These are phyloP conservation scores for Tachypleus tridentatus DNA, from an alignment of 1,140 invertebrate genomes.

Conservation along the genomic window DNA sequence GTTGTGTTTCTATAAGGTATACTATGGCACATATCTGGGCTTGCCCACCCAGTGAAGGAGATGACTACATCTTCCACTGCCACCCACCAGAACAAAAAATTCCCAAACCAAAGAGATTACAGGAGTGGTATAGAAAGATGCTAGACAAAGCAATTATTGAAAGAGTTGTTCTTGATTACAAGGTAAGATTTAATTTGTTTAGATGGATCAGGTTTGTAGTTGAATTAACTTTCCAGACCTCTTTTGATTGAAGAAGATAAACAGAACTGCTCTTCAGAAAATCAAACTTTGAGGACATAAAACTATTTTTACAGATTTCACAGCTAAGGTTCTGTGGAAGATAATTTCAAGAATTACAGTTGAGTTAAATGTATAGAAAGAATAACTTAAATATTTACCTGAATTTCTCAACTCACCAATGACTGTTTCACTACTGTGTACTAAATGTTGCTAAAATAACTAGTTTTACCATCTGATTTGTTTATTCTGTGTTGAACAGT, in stretches of 20 bases:
- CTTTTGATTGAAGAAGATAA: neutral
- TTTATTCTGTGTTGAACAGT: too few relatives aligned
- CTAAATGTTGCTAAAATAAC: too few relatives aligned
- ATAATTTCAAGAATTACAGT: too few relatives aligned
- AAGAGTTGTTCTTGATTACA: conserved; percentile 95
- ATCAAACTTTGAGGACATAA: too few relatives aligned
- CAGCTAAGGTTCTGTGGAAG: too few relatives aligned
- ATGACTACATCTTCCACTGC: conserved; percentile 99
- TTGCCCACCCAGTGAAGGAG: conserved; percentile 97
- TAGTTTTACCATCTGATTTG: too few relatives aligned
- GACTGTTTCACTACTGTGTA: too few relatives aligned
- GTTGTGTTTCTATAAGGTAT: conserved; percentile 54
- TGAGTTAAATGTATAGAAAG: too few relatives aligned
- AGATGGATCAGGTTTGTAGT: neutral
- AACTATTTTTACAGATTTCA: too few relatives aligned
- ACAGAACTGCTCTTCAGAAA: neutral
- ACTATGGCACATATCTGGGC: conserved; percentile 99
- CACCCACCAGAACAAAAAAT: conserved; percentile 99
- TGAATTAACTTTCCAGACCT: neutral
- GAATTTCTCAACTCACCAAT: too few relatives aligned
- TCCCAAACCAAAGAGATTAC: conserved; percentile 95
- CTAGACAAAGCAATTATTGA: conserved; percentile 98
- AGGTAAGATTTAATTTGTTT: conserved; percentile 32
- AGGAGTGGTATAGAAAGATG: conserved; percentile 99
- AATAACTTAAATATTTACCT: too few relatives aligned